Base-by-base conservation (phyloP, 1,140 invertebrate species). In the Chymomyza costata region DNA sequence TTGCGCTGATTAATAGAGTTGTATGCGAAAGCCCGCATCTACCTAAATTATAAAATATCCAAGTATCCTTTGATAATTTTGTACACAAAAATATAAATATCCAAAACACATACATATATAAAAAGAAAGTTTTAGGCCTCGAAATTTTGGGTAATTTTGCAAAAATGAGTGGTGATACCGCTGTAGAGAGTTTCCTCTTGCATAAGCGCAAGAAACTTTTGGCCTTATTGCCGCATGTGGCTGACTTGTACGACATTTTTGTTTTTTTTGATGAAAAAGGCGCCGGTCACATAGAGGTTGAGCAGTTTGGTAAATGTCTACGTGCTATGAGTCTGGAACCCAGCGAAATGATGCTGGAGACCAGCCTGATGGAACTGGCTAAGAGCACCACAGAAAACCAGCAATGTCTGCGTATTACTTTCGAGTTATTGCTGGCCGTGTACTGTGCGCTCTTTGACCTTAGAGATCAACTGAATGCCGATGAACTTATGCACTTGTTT, bases 281-380 rank as follows among this genome's bases (percentile, higher is more conserved):
- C 1, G 21, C 15, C 14, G 15, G 30, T 2, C 15, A 46, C 6
- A 61, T 74, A 1, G 37, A 52, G 10, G 2, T 65, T 0, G n/a
- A 34, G 1, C 39, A 66, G 6, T 46, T 78, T 34, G 56, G 65
- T 2, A 60, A 66, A 2, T 84, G 86, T 13, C 66, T 87, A 60
- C 54, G 74, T 17, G 66, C 82, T 16, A 65, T 87, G 58, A 86
- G 86, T 17, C 50, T 84, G 21, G 68, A 73, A 41, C 83, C 85
- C 3, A 68, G 50, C n/a, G 73, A 85, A 3, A 15, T 47, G 0
- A 69, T 86, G 21, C 39, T 88, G 3, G 6, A 18, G 7, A 6
- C 0, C 0, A 39, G 39, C 2, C 10, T 76, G 15, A 11, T 6
- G 6, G 47, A 65, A 31, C 6, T 61, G 16, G 10, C 13, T 3